Conservation (phyloP, 2,888 invertebrate genomes). For the Adineta ricciae region DNA sequence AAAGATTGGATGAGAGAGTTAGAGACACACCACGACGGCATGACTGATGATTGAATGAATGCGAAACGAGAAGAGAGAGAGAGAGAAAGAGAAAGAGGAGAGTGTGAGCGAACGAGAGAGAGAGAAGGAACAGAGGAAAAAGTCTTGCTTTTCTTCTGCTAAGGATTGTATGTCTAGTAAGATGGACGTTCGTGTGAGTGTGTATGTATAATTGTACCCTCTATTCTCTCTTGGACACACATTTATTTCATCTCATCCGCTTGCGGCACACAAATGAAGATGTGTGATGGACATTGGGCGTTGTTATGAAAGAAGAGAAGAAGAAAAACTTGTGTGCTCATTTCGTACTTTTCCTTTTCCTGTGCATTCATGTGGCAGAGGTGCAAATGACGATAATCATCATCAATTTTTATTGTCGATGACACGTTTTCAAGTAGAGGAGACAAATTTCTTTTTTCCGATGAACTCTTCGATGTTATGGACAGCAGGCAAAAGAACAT, state of each 20-base stretch:
- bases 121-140: background rate
- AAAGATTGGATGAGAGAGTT: background rate
- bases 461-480: background rate
- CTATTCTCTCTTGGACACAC: background rate
- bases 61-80: background rate
- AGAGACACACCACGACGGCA: background rate
- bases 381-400: background rate
- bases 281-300: background rate
- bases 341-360: background rate
- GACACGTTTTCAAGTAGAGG: background rate
- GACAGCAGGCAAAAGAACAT: background rate
- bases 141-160: background rate
- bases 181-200: background rate
- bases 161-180: background rate
- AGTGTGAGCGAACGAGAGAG: background rate
- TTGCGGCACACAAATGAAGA: background rate
- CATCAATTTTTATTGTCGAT: background rate
- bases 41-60: slow-evolving; percentile 13
- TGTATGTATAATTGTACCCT: background rate
- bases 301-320: background rate
- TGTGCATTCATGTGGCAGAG: background rate
- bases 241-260: slow-evolving; percentile 12
- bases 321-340: background rate
- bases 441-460: background rate
- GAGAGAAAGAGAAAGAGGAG: background rate